A percentile compares a stretch with the other conserved stretches of the same genome.
These are phyloP conservation scores for Muscina levida DNA, from an alignment of 2,888 invertebrate genomes.

Conservation along the genomic window DNA sequence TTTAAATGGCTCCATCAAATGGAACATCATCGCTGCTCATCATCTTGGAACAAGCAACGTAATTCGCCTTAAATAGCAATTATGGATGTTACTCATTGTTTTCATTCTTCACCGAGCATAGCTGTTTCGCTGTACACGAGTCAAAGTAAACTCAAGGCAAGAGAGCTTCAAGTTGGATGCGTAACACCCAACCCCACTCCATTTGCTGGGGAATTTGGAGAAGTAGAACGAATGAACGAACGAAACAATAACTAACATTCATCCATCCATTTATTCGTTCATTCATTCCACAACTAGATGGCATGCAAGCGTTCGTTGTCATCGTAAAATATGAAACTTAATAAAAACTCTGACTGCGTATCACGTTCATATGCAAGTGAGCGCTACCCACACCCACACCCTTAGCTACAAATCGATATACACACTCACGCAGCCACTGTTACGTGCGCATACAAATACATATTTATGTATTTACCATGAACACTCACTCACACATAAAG, in stretches of 20 bases:
- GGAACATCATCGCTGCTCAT: neutral
- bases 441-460: no score
- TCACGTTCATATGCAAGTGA: slow-evolving; percentile 40
- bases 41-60: neutral
- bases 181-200: no score
- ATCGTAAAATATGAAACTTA: slow-evolving; percentile 50
- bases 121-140: neutral
- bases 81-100: slow-evolving; percentile 29
- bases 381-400: neutral
- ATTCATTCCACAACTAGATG: slow-evolving; percentile 1
- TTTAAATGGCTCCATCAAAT: slow-evolving; percentile 35
- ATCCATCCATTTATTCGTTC: slow-evolving; percentile 13
- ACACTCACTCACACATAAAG: neutral
- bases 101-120: slow-evolving; percentile 26
- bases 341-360: slow-evolving; percentile 47
- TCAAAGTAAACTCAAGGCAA: slow-evolving; percentile 3
- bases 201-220: neutral
- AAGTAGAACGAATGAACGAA: slow-evolving; percentile 16
- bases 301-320: slow-evolving; percentile 43
- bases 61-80: slow-evolving; percentile 23
- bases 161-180: neutral
- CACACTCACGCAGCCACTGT: no score
- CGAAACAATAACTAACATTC: slow-evolving; percentile 27
- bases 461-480: neutral
- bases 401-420: no score